Percentiles rank a stretch among this genome's conserved stretches.
phyloP scores from a whole-genome alignment of 2,113 vertebrate genomes.

The Grammomys surdaster region DNA sequence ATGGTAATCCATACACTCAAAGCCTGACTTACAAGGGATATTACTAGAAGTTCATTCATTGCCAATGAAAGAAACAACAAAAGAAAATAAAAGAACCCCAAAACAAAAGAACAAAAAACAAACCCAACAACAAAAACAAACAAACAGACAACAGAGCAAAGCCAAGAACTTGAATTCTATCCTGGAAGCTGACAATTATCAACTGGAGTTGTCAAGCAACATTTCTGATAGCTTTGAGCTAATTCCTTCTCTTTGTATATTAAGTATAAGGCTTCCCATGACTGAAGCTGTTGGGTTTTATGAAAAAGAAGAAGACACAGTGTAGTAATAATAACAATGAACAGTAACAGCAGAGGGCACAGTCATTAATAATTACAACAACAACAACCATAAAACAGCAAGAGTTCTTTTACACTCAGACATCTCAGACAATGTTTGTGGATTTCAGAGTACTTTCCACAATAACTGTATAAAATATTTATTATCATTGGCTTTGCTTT shows the following conservation, averaged over 20 bases:
- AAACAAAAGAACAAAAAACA: background rate
- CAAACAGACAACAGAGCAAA: background rate
- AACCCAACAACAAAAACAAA: no score
- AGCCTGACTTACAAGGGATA: background rate
- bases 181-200: background rate
- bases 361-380: background rate
- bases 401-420: background rate
- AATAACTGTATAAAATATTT: background rate
- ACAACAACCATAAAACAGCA: background rate
- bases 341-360: background rate
- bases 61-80: background rate
- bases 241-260: background rate
- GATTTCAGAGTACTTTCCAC: background rate
- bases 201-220: background rate
- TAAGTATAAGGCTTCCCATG: background rate
- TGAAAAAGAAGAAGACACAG: background rate
- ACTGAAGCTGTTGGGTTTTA: background rate
- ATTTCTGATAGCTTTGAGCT: background rate
- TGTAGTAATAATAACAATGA: background rate
- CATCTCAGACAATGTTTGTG: no score
- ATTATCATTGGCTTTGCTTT: background rate
- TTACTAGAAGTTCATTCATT: background rate
- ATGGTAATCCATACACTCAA: background rate
- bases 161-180: background rate
- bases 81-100: background rate